These are phyloP conservation scores for Zhuqinia jingwanae DNA, from an alignment of 2,888 invertebrate genomes.

Conservation along the genomic window DNA sequence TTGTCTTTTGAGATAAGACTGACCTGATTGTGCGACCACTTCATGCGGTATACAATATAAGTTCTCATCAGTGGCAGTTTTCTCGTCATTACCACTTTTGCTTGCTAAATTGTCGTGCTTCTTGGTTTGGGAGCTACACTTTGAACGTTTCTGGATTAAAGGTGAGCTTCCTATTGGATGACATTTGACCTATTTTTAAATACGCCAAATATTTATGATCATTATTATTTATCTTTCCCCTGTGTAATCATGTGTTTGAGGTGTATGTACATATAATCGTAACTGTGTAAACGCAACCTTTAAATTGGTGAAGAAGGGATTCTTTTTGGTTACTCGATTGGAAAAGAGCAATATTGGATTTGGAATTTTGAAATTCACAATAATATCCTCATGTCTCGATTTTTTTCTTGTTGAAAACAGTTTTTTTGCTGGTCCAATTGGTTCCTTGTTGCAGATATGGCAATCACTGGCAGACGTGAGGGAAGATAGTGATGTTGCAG, in stretches of 20 bases:
- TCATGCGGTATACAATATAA: slow-evolving; percentile 63
- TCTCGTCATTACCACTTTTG: neutral
- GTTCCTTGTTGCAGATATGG: slow-evolving; percentile 86
- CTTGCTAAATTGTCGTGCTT: slow-evolving; percentile 44
- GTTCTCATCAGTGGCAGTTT: slow-evolving; percentile 36
- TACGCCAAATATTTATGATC: slow-evolving; percentile 20
- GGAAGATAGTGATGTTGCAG: slow-evolving; percentile 85
- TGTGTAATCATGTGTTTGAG: no score
- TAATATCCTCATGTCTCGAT: slow-evolving; percentile 45
- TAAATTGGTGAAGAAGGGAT: slow-evolving; percentile 82
- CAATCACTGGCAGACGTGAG: slow-evolving; percentile 85
- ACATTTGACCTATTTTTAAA: slow-evolving; percentile 57
- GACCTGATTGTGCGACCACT: slow-evolving; percentile 16
- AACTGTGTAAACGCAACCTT: slow-evolving; percentile 83
- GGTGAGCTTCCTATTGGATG: slow-evolving; percentile 68
- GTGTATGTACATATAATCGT: slow-evolving; percentile 1
- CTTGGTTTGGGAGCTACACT: slow-evolving; percentile 1
- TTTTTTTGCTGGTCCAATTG: slow-evolving; percentile 73
- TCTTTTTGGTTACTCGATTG: slow-evolving; percentile 78
- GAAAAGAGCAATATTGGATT: slow-evolving; percentile 69
- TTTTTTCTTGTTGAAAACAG: slow-evolving; percentile 72
- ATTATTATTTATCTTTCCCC: no score
- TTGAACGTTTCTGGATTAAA: slow-evolving; percentile 43
- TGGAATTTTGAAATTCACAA: slow-evolving; percentile 48
- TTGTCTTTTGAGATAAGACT: neutral